phyloP scores from a whole-genome alignment of 23 tunicate genomes.

The Styela clava region DNA sequence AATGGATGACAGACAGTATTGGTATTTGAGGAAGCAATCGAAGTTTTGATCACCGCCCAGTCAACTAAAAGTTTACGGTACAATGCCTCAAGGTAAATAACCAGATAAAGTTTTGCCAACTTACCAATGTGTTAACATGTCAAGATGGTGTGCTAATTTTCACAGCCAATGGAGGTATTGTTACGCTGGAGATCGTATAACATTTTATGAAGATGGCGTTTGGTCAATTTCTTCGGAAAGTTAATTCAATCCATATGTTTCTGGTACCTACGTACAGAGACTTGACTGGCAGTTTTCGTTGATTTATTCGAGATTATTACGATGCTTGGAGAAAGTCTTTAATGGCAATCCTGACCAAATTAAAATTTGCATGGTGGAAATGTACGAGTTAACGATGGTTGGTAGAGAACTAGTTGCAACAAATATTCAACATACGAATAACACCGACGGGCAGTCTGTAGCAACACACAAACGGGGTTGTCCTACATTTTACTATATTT shows the following conservation, averaged over 20 bases:
- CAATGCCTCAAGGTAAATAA: too few species aligned
- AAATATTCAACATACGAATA: neutral
- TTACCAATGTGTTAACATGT: constrained; percentile 12
- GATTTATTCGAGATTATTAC: constrained; percentile 17
- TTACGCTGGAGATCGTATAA: constrained; percentile 25
- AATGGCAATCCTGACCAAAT: constrained; percentile 17
- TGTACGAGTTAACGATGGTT: constrained; percentile 42
- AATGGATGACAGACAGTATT: too few species aligned
- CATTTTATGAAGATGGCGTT: constrained; percentile 35
- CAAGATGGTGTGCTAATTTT: neutral
- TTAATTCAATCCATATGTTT: neutral
- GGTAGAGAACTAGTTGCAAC: constrained; percentile 32
- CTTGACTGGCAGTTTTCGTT: constrained; percentile 20
- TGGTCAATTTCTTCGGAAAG: constrained; percentile 41
- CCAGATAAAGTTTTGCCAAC: constrained; percentile 4
- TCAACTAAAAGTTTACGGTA: too few species aligned
- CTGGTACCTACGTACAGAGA: constrained; percentile 18
- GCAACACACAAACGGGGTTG: neutral
- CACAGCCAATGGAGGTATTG: constrained; percentile 18
- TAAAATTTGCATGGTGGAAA: constrained; percentile 30
- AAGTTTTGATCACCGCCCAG: too few species aligned
- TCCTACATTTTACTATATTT: neutral
- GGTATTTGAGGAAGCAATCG: too few species aligned
- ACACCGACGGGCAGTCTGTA: neutral
- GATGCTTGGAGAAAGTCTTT: constrained; percentile 33